A percentile compares a stretch with the other conserved stretches of the same genome.
These are phyloP conservation scores for Crotalus horridus DNA, from an alignment of 2,113 vertebrate species.

Conservation along the genomic window DNA sequence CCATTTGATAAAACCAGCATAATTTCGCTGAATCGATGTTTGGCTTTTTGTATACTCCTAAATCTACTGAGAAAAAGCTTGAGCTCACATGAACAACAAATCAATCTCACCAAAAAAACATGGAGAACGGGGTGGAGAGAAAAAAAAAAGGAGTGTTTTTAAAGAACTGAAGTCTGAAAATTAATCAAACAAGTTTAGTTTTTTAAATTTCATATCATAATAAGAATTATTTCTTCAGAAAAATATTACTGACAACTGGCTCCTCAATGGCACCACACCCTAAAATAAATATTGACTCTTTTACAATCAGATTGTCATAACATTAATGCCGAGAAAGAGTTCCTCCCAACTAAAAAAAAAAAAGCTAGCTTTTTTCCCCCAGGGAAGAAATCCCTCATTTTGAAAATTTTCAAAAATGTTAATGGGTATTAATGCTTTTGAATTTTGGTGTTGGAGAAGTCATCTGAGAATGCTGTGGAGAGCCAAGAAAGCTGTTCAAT, in stretches of 20 bases:
- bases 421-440: background rate
- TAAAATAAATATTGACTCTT: constrained; percentile 36
- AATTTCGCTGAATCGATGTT: background rate
- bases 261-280: background rate
- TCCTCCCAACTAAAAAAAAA: background rate
- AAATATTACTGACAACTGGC: constrained; percentile 53
- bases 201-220: constrained; percentile 60
- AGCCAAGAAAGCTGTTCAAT: background rate
- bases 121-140: constrained; percentile 24
- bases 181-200: constrained; percentile 57
- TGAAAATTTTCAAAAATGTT: background rate
- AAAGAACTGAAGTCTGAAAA: constrained; percentile 52
- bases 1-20: background rate
- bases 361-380: too few species aligned
- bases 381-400: background rate
- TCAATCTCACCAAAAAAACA: background rate
- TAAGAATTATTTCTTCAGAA: constrained; percentile 50
- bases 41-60: background rate
- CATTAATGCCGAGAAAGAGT: background rate
- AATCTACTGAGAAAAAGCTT: fast-evolving
- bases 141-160: constrained; percentile 42
- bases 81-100: background rate
- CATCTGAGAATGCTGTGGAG: background rate
- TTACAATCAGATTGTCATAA: constrained; percentile 27
- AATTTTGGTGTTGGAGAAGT: background rate